These are phyloP conservation scores for Sebastes iracundus DNA, from an alignment of 2,797 vertebrate species.

Conservation along the genomic window DNA sequence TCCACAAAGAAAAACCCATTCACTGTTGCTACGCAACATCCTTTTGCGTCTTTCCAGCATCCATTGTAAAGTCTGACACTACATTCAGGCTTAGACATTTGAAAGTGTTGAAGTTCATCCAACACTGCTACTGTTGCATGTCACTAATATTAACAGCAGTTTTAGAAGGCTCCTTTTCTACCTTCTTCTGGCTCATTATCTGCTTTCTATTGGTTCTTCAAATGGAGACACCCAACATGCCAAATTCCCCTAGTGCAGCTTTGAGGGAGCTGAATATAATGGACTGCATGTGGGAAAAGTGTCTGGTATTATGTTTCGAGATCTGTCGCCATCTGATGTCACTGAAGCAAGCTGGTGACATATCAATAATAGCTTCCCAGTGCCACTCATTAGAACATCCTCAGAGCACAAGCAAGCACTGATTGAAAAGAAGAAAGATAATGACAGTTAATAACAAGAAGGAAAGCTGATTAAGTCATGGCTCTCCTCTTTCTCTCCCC, in stretches of 20 bases:
- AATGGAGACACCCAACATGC: slow-evolving; percentile 11
- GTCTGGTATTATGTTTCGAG: slow-evolving; percentile 65
- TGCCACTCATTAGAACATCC: slow-evolving; percentile 73
- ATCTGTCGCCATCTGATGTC: slow-evolving; percentile 66
- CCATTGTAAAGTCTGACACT: slow-evolving; percentile 16
- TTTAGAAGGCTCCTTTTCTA: neutral
- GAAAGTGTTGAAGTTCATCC: slow-evolving; percentile 21
- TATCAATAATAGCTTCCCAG: slow-evolving; percentile 76
- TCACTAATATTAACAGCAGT: neutral
- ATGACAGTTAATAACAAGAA: slow-evolving; percentile 79
- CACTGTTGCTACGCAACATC: slow-evolving; percentile 50
- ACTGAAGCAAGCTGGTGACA: slow-evolving; percentile 63
- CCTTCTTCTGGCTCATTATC: neutral
- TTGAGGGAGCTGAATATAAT: slow-evolving; percentile 35
- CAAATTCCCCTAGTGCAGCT: slow-evolving; percentile 21
- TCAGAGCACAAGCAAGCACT: slow-evolving; percentile 77
- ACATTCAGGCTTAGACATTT: slow-evolving; percentile 1
- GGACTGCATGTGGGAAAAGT: slow-evolving; percentile 43
- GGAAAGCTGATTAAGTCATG: slow-evolving; percentile 77
- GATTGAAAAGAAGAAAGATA: slow-evolving; percentile 82
- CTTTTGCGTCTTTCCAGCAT: slow-evolving; percentile 13
- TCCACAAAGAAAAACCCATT: neutral
- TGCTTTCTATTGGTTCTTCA: slow-evolving; percentile 7
- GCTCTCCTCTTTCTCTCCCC: slow-evolving; percentile 31
- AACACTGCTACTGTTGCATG: neutral